phyloP scores from a whole-genome alignment of 2,113 vertebrate genomes.

The Salvelinus namaycush region DNA sequence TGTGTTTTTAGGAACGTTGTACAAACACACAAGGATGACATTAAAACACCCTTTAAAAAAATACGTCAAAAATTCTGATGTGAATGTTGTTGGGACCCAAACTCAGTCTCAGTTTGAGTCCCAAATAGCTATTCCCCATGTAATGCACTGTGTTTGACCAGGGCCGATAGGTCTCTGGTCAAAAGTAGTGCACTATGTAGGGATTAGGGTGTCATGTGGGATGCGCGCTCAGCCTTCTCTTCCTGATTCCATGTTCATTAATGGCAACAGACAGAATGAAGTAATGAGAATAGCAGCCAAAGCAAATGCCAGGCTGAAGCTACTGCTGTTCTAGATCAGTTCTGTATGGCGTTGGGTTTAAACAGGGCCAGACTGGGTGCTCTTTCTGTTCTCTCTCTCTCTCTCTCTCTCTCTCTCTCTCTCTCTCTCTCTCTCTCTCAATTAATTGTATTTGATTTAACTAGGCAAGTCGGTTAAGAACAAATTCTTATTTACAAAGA shows the following conservation, averaged over 20 bases:
- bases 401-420: conserved; percentile 8
- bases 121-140: background rate
- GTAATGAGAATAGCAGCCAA: background rate
- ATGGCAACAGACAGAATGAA: conserved; percentile 31
- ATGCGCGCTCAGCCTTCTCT: too few species aligned
- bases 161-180: too few species aligned
- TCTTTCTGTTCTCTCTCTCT: background rate
- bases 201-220: too few species aligned
- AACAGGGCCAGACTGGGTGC: background rate
- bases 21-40: conserved; percentile 42
- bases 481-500: too few species aligned
- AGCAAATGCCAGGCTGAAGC: conserved; percentile 5
- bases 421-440: background rate
- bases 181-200: too few species aligned
- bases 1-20: conserved; percentile 31
- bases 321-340: conserved; percentile 1
- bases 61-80: conserved; percentile 10
- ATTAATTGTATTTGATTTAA: too few species aligned
- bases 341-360: background rate
- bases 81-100: background rate
- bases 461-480: too few species aligned
- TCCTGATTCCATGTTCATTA: conserved; percentile 19
- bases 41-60: conserved; percentile 7
- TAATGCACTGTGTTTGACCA: background rate
- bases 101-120: background rate